phyloP scores from a whole-genome alignment of 2,113 vertebrate genomes.

The Percina caprodes region DNA sequence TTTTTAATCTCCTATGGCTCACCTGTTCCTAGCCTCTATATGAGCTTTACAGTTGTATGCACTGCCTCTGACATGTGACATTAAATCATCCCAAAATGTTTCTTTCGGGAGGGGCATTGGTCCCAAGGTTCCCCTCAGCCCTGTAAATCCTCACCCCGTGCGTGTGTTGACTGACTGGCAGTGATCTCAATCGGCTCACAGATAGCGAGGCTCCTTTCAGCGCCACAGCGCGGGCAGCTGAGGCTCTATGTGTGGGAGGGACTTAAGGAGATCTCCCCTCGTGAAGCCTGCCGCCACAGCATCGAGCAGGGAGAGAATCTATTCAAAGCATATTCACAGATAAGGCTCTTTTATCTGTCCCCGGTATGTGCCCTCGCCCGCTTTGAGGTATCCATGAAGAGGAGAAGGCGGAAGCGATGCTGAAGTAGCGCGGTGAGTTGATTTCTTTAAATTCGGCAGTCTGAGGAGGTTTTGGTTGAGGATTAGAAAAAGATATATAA shows the following conservation, averaged over 20 bases:
- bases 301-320: constrained; percentile 26
- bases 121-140: constrained; percentile 39
- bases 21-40: neutral
- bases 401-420: constrained; percentile 38
- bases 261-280: constrained; percentile 65
- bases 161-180: constrained; percentile 51
- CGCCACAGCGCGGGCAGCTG: constrained; percentile 61
- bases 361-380: constrained; percentile 3
- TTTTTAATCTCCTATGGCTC: constrained; percentile 20
- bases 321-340: constrained; percentile 39
- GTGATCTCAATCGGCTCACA: constrained; percentile 72
- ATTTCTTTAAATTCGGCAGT: constrained; percentile 5
- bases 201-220: constrained; percentile 76
- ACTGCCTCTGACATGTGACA: neutral
- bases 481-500: constrained; percentile 31
- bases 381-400: constrained; percentile 1
- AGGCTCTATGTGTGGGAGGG: constrained; percentile 75
- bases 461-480: neutral
- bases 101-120: neutral
- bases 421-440: constrained; percentile 69
- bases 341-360: constrained; percentile 27
- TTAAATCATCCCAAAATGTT: neutral
- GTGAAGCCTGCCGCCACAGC: constrained; percentile 55
- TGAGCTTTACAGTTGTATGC: neutral
- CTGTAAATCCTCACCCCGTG: constrained; percentile 32